Percentiles rank a stretch among this genome's conserved stretches.
phyloP scores from a whole-genome alignment of 1,140 invertebrate genomes.

The Wasmannia auropunctata region DNA sequence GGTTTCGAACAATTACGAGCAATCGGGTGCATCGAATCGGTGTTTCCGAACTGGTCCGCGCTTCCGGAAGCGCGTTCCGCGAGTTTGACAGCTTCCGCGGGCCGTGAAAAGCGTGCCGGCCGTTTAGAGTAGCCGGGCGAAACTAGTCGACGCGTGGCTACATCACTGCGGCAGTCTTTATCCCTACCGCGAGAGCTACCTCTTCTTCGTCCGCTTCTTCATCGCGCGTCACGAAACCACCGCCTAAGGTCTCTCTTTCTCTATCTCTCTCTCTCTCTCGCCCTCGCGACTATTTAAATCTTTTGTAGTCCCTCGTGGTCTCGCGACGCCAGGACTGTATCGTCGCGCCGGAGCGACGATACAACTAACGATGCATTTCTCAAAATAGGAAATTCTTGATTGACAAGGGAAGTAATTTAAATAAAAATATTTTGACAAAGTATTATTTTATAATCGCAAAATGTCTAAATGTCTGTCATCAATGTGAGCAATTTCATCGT shows the following conservation, averaged over 20 bases:
- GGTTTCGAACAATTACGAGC: background rate
- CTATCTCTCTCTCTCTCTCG: slow-evolving; percentile 24
- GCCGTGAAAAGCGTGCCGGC: slow-evolving; percentile 66
- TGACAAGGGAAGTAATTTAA: too few relatives aligned
- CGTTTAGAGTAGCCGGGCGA: slow-evolving; percentile 74
- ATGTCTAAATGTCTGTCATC: too few relatives aligned
- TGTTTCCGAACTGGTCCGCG: background rate
- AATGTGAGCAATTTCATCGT: background rate
- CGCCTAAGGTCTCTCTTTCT: slow-evolving; percentile 2
- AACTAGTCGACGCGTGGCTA: slow-evolving; percentile 74
- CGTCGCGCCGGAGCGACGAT: background rate
- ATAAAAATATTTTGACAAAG: background rate
- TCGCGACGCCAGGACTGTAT: slow-evolving; percentile 23
- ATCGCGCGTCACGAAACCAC: slow-evolving; percentile 63
- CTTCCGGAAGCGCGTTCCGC: background rate
- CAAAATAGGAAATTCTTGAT: background rate
- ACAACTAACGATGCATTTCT: background rate
- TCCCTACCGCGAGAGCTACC: slow-evolving; percentile 68
- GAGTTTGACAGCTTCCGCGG: slow-evolving; percentile 46
- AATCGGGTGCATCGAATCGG: background rate
- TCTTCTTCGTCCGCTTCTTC: slow-evolving; percentile 66
- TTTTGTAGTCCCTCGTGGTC: slow-evolving; percentile 71
- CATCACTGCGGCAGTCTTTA: slow-evolving; percentile 72
- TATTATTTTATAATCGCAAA: background rate
- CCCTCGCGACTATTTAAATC: slow-evolving; percentile 80